Evolutionary conservation across 2,113 vertebrate genomes (phyloP).

Genomic region (Cheilinus undulatus): DNA sequence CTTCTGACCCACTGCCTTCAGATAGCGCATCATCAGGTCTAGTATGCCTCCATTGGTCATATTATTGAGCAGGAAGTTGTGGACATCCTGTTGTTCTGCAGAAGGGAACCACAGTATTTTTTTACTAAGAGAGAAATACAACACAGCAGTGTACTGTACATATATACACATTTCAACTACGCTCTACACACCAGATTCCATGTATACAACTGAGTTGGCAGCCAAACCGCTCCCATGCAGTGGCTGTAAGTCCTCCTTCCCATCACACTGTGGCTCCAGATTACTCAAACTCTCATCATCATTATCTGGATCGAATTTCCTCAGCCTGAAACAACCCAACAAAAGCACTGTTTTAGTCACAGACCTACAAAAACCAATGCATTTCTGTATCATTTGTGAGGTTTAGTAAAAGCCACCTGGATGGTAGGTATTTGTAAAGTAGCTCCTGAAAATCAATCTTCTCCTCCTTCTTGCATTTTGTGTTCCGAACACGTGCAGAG

Average conservation of each 20-base stretch:
- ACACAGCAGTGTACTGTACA: neutral
- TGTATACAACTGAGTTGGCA: constrained; percentile 87
- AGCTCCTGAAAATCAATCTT: constrained; percentile 98
- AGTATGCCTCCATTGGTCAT: constrained; percentile 93
- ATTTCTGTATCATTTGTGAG: neutral
- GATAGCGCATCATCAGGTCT: constrained; percentile 94
- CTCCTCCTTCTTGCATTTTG: constrained; percentile 98
- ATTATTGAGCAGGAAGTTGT: constrained; percentile 90
- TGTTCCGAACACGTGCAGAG: constrained; percentile 96
- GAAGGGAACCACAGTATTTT: neutral
- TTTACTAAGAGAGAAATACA: neutral
- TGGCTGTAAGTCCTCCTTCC: constrained; percentile 86
- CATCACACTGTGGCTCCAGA: constrained; percentile 88
- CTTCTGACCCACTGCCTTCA: constrained; percentile 92
- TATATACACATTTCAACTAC: neutral
- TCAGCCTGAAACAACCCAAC: constrained; percentile 81
- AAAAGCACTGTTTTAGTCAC: neutral
- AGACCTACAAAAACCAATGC: neutral
- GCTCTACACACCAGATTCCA: constrained; percentile 89
- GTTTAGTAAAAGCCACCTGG: constrained; percentile 82
- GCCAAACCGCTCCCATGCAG: constrained; percentile 82
- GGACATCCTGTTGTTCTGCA: constrained; percentile 93
- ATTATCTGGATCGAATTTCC: constrained; percentile 93
- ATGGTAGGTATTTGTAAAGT: constrained; percentile 94
- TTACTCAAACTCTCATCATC: constrained; percentile 93